Evolutionary conservation across 2,797 vertebrate genomes (phyloP).

Genomic region (Scarus forsteni): DNA sequence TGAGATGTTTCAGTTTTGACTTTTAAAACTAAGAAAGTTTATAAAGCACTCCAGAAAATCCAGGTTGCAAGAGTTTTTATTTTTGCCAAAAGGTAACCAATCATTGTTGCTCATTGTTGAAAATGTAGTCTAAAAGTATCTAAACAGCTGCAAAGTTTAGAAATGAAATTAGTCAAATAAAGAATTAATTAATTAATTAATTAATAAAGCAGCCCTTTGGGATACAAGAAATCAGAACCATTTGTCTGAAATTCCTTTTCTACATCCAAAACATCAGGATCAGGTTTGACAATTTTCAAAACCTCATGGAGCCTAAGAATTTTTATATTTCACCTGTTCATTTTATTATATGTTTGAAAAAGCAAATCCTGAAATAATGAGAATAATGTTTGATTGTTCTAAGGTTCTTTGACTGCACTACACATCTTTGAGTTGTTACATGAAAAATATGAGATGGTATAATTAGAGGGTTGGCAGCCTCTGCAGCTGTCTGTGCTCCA

Average conservation of each 20-base stretch:
- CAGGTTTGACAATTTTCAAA: background rate
- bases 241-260: background rate
- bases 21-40: too few species aligned
- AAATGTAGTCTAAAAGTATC: background rate
- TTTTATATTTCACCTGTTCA: background rate
- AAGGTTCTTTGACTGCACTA: background rate
- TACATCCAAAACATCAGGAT: background rate
- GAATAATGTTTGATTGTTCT: constrained; percentile 2
- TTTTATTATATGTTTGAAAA: background rate
- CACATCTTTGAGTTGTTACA: constrained; percentile 16
- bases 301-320: background rate
- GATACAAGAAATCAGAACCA: background rate
- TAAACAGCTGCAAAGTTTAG: background rate
- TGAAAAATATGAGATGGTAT: constrained; percentile 13
- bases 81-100: too few species aligned
- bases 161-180: too few species aligned
- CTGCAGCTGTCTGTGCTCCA: constrained; percentile 24
- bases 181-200: too few species aligned
- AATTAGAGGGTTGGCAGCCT: constrained; percentile 47
- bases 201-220: constrained; percentile 18
- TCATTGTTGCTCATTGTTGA: constrained; percentile 7
- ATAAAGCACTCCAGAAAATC: too few species aligned
- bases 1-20: too few species aligned
- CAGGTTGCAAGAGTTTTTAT: too few species aligned
- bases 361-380: background rate